These are phyloP conservation scores for Acrocephalus scirpaceus DNA, from an alignment of 2,797 vertebrate genomes.

Conservation along the genomic window DNA sequence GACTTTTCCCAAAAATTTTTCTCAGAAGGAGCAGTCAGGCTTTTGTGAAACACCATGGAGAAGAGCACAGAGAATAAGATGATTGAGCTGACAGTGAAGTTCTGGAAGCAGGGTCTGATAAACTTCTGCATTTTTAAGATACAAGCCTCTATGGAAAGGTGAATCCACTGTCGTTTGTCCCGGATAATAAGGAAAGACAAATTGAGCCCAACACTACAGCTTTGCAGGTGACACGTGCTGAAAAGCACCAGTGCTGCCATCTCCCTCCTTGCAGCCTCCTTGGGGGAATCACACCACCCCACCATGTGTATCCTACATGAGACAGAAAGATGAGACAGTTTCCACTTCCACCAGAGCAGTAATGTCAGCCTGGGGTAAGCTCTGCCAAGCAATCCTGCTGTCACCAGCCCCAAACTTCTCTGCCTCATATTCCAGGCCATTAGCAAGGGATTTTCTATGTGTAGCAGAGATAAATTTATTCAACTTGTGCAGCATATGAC, in stretches of 20 bases:
- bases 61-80: neutral
- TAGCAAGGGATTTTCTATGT: neutral
- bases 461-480: neutral
- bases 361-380: neutral
- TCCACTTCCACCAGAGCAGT: neutral
- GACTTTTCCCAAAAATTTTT: neutral
- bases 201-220: neutral
- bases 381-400: neutral
- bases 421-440: neutral
- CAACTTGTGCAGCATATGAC: neutral
- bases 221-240: neutral
- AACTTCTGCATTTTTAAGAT: neutral
- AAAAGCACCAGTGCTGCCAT: neutral
- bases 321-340: neutral
- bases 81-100: neutral
- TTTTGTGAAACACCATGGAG: neutral
- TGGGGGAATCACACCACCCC: rapidly evolving
- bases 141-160: neutral
- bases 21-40: neutral
- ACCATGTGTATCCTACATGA: neutral
- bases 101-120: neutral
- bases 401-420: neutral
- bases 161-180: neutral
- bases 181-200: neutral
- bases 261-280: neutral